Evolutionary conservation across 2,113 vertebrate genomes (phyloP).

Genomic region (Fukomys damarensis): DNA sequence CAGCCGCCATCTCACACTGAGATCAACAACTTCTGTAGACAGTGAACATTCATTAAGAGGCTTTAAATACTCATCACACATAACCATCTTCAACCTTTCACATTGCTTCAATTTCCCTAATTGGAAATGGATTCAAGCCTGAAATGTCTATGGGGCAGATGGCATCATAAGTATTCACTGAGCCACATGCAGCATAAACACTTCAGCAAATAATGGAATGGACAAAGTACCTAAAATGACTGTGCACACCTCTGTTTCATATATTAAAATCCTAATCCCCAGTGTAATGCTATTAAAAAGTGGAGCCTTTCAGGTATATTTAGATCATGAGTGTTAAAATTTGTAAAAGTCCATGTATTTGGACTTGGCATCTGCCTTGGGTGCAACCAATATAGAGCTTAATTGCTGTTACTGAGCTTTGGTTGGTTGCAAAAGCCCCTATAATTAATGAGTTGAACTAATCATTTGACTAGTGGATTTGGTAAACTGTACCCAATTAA

Average conservation of each 20-base stretch:
- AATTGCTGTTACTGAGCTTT: neutral
- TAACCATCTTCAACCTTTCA: neutral
- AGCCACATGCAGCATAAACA: neutral
- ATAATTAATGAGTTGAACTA: neutral
- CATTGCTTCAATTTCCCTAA: neutral
- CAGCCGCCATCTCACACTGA: neutral
- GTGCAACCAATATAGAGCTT: neutral
- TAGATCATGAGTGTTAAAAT: neutral
- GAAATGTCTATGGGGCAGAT: neutral
- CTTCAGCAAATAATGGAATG: neutral
- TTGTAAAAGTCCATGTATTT: neutral
- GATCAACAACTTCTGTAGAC: neutral
- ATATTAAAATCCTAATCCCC: neutral
- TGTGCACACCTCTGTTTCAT: neutral
- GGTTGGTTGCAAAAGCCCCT: neutral
- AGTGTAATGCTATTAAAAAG: neutral
- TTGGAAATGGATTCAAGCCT: slow-evolving; percentile 35
- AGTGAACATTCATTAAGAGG: neutral
- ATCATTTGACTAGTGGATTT: neutral
- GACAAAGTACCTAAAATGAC: neutral
- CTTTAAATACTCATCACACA: neutral
- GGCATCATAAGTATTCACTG: neutral
- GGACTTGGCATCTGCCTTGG: neutral
- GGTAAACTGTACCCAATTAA: neutral
- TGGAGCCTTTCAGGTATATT: neutral